phyloP scores from a whole-genome alignment of 2,113 vertebrate genomes.

The Tragelaphus strepsiceros region DNA sequence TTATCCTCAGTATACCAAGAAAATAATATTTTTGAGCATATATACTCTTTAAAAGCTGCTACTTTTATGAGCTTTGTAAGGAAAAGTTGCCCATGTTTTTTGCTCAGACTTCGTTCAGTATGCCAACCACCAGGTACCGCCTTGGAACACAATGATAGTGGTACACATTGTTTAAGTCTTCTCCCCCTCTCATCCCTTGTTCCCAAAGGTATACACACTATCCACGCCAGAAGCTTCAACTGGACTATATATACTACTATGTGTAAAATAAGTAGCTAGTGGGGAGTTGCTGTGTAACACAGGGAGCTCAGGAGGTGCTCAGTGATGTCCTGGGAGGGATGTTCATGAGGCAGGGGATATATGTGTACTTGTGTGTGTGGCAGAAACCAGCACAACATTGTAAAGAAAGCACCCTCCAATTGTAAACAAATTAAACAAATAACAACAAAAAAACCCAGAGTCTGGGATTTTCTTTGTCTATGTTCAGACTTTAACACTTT shows the following conservation, averaged over 20 bases:
- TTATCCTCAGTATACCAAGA: background rate
- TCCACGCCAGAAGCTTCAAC: background rate
- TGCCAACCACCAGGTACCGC: fast-evolving
- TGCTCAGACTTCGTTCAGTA: background rate
- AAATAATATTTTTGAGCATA: background rate
- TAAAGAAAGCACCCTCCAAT: background rate
- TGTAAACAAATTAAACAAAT: background rate
- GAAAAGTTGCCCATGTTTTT: background rate
- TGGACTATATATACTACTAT: background rate
- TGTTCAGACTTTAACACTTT: background rate
- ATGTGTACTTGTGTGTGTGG: background rate
- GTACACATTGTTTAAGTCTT: no score
- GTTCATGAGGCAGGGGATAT: background rate
- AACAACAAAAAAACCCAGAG: background rate
- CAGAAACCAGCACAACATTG: background rate
- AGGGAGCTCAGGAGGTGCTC: background rate
- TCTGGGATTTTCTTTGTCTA: background rate
- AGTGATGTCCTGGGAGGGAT: background rate
- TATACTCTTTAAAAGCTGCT: background rate
- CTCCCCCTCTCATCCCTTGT: fast-evolving
- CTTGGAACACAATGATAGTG: background rate
- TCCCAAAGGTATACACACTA: background rate
- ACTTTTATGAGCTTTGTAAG: background rate
- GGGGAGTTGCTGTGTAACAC: background rate
- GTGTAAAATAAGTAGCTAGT: background rate